These are phyloP conservation scores for Pyrocephalus nanus DNA, from an alignment of 2,797 vertebrate species.

Conservation along the genomic window DNA sequence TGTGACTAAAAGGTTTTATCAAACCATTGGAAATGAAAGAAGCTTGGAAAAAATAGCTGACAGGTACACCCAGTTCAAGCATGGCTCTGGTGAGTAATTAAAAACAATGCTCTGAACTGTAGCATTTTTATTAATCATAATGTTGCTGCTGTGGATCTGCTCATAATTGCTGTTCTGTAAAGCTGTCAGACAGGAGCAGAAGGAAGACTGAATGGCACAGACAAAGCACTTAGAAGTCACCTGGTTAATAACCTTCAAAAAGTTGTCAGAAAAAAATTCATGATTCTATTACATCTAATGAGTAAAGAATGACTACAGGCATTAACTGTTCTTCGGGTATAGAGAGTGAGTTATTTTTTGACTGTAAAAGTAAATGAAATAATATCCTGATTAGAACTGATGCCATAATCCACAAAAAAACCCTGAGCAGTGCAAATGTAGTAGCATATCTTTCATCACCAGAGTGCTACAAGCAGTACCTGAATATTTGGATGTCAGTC, in stretches of 20 bases:
- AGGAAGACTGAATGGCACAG: background rate
- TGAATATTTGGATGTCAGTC: background rate
- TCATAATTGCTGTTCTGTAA: constrained; percentile 36
- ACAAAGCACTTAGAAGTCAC: background rate
- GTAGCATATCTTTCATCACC: background rate
- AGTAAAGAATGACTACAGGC: background rate
- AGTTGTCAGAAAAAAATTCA: background rate
- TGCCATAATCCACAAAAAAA: background rate
- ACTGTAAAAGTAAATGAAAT: background rate
- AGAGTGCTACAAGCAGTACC: background rate
- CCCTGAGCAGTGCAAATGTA: background rate
- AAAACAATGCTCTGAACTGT: background rate
- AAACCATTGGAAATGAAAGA: constrained; percentile 1
- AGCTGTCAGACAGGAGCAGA: constrained; percentile 8
- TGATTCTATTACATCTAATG: background rate
- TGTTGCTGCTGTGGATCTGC: background rate
- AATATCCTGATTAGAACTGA: background rate
- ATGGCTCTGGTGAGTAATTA: constrained; percentile 24
- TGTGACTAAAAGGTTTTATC: background rate
- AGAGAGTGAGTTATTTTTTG: background rate
- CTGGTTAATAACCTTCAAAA: constrained; percentile 28
- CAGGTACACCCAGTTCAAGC: background rate
- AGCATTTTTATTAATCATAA: background rate
- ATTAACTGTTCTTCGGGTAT: background rate
- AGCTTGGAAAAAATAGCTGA: background rate